These are phyloP conservation scores for Pilophorus perplexus DNA, from an alignment of 2,888 invertebrate genomes.

Conservation along the genomic window DNA sequence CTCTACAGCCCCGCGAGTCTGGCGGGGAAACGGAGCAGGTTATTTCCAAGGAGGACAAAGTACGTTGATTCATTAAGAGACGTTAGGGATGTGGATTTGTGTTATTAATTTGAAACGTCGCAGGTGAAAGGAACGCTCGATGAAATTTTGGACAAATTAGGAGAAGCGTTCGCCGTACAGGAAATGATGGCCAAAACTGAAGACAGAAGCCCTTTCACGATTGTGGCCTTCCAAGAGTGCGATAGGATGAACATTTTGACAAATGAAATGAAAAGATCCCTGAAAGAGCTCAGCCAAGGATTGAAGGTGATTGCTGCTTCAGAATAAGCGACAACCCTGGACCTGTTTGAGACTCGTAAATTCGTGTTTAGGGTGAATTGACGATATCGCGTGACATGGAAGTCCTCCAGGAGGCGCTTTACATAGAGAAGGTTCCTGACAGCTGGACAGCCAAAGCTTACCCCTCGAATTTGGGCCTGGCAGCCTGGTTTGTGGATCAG, in stretches of 20 bases:
- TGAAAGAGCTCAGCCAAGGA: slow-evolving; percentile 82
- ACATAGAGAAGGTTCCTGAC: slow-evolving; percentile 83
- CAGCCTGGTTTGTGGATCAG: slow-evolving; percentile 85
- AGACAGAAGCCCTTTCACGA: slow-evolving; percentile 85
- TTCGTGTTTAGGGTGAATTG: slow-evolving; percentile 70
- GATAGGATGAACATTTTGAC: slow-evolving; percentile 91
- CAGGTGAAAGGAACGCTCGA: slow-evolving; percentile 74
- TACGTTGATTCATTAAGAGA: slow-evolving; percentile 48
- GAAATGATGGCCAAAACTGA: slow-evolving; percentile 85
- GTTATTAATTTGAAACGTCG: slow-evolving; percentile 8
- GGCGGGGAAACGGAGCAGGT: slow-evolving; percentile 68
- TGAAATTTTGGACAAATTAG: slow-evolving; percentile 83
- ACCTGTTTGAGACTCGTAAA: neutral
- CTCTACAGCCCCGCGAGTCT: slow-evolving; percentile 83
- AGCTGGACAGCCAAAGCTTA: slow-evolving; percentile 84
- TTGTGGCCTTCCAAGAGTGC: slow-evolving; percentile 90
- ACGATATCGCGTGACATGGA: slow-evolving; percentile 94
- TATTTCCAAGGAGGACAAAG: slow-evolving; percentile 79
- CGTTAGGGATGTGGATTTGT: too few relatives aligned
- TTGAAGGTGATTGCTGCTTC: slow-evolving; percentile 63
- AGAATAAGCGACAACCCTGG: neutral
- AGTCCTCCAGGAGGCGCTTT: slow-evolving; percentile 76
- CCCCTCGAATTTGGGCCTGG: slow-evolving; percentile 78
- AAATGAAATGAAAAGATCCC: slow-evolving; percentile 73
- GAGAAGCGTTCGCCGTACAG: slow-evolving; percentile 79